phyloP scores from a whole-genome alignment of 1,140 invertebrate genomes.

The Drosophila neocordata region DNA sequence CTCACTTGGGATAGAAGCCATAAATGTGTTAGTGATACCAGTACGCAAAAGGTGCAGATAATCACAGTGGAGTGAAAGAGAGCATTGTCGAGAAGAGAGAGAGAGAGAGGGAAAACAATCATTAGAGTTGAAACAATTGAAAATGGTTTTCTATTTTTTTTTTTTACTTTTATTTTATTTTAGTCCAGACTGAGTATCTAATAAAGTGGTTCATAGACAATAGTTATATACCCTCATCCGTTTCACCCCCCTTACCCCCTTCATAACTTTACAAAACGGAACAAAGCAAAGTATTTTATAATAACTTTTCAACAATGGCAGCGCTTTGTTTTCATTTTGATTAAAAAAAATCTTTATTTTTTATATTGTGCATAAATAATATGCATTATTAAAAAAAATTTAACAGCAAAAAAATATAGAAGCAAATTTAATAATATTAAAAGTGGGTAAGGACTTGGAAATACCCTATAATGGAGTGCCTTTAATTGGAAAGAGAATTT shows the following conservation, averaged over 20 bases:
- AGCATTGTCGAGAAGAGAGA: background rate
- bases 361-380: conserved; percentile 68
- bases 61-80: background rate
- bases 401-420: conserved; percentile 2
- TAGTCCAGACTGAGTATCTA: conserved; percentile 2
- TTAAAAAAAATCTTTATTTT: conserved; percentile 58
- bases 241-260: no score
- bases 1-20: conserved; percentile 56
- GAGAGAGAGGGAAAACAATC: background rate
- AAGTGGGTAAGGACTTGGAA: background rate
- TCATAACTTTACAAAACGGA: conserved; percentile 64
- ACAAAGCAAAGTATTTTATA: conserved; percentile 71
- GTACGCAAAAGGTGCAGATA: background rate
- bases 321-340: conserved; percentile 76
- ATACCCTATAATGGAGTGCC: background rate
- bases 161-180: background rate
- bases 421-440: background rate
- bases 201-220: conserved; percentile 44
- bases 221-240: conserved; percentile 32
- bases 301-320: conserved; percentile 69
- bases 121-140: conserved; percentile 7
- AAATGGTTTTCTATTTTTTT: background rate
- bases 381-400: conserved; percentile 78
- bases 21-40: conserved; percentile 11
- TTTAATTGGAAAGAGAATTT: no score